Evolutionary conservation across 2,113 vertebrate species (phyloP).

Genomic region (Hydrolagus affinis): DNA sequence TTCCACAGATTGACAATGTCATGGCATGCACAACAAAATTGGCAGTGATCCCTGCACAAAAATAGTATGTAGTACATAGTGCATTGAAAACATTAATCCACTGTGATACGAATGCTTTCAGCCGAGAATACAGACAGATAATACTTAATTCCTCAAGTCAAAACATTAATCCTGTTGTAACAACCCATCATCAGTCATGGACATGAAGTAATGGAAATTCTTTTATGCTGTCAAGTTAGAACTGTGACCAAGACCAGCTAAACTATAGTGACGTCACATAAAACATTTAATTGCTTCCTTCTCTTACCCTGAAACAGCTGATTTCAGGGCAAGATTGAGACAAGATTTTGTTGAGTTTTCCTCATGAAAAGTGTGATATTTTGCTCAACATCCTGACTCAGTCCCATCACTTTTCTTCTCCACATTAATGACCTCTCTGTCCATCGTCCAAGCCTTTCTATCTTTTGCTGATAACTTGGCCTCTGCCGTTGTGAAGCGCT

Average conservation of each 20-base stretch:
- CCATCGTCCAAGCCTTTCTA: too few species aligned
- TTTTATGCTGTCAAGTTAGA: not conserved
- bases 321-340: too few species aligned
- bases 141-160: not conserved
- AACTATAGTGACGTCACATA: not conserved
- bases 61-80: not conserved
- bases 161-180: conserved; percentile 11
- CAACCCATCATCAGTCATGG: not conserved
- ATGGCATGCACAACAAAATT: not conserved
- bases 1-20: not conserved
- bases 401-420: too few species aligned
- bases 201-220: not conserved
- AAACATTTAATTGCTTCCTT: not conserved
- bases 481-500: too few species aligned
- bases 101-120: conserved; percentile 6
- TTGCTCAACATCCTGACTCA: too few species aligned
- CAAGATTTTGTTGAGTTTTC: not conserved
- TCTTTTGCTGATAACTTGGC: too few species aligned
- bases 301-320: not conserved
- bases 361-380: too few species aligned
- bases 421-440: too few species aligned
- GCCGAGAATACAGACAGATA: not conserved
- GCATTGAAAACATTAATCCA: not conserved
- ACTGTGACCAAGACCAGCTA: not conserved
- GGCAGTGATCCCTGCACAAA: not conserved